Percentiles rank a stretch among this genome's conserved stretches.
These are phyloP conservation scores for Mythimna lalbum DNA, from an alignment of 2,888 invertebrate species.

Conservation along the genomic window DNA sequence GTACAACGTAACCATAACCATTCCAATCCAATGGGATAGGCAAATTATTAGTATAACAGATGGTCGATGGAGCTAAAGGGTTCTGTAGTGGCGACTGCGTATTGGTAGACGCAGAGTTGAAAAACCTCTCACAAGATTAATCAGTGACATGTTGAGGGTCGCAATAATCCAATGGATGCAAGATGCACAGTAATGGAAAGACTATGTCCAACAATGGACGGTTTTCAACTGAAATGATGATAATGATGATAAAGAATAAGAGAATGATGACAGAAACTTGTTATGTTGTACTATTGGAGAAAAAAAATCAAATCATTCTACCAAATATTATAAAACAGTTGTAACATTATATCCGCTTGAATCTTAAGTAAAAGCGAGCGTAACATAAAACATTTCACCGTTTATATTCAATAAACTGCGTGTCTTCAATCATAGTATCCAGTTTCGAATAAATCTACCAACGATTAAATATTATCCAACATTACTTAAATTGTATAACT, in stretches of 20 bases:
- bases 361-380: neutral
- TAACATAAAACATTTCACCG: neutral
- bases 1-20: too few species aligned
- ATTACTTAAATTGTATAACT: slow-evolving; percentile 44
- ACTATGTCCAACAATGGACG: neutral
- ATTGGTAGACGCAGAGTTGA: neutral
- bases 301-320: neutral
- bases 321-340: neutral
- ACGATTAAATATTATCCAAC: slow-evolving; percentile 48
- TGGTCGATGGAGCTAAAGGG: neutral
- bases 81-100: neutral
- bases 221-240: neutral
- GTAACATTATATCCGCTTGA: neutral
- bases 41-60: neutral
- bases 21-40: too few species aligned
- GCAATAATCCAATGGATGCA: neutral
- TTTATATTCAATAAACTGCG: slow-evolving; percentile 8
- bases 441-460: slow-evolving; percentile 15
- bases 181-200: neutral
- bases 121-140: too few species aligned
- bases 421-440: slow-evolving; percentile 18
- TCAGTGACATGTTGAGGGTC: neutral
- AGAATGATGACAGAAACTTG: too few species aligned
- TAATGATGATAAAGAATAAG: neutral
- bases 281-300: too few species aligned